These are phyloP conservation scores for Periparus ater DNA, from an alignment of 2,797 vertebrate species.

Conservation along the genomic window DNA sequence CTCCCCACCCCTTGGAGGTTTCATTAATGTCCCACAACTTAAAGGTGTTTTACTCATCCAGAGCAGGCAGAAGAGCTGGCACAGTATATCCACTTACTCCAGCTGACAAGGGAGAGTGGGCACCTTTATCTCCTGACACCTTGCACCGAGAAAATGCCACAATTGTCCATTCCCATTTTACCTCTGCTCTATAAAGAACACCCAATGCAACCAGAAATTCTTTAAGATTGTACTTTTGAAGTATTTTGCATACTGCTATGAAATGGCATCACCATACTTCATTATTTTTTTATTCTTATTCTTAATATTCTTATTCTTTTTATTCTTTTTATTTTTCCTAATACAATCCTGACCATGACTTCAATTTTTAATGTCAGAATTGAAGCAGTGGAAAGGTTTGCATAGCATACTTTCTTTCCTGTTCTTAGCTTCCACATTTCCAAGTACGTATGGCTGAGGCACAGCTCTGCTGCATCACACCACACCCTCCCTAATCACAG, in stretches of 20 bases:
- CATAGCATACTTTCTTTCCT: constrained; percentile 13
- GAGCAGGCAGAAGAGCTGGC: not conserved
- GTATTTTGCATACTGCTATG: not conserved
- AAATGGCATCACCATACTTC: not conserved
- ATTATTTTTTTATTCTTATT: not conserved
- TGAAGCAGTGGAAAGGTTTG: constrained; percentile 48
- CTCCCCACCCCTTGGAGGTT: not conserved
- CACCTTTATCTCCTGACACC: not conserved
- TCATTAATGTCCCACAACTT: not conserved
- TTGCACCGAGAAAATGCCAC: not conserved
- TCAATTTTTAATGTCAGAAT: constrained; percentile 44
- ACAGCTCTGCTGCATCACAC: constrained; percentile 56
- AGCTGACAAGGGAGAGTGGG: not conserved
- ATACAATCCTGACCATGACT: not conserved
- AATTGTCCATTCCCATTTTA: not conserved
- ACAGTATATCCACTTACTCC: not conserved
- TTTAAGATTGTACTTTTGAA: not conserved
- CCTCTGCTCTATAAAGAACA: not conserved
- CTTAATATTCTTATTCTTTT: not conserved
- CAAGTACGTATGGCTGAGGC: not conserved
- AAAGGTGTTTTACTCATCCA: not conserved
- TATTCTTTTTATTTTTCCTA: not conserved
- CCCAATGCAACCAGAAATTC: not conserved
- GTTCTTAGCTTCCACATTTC: constrained; percentile 56
- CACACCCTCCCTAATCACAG: constrained; percentile 74